Evolutionary conservation across 37 sponge, comb jelly and placozoan genomes (phyloP).

Genomic region (Cliona cf. orientalis): DNA sequence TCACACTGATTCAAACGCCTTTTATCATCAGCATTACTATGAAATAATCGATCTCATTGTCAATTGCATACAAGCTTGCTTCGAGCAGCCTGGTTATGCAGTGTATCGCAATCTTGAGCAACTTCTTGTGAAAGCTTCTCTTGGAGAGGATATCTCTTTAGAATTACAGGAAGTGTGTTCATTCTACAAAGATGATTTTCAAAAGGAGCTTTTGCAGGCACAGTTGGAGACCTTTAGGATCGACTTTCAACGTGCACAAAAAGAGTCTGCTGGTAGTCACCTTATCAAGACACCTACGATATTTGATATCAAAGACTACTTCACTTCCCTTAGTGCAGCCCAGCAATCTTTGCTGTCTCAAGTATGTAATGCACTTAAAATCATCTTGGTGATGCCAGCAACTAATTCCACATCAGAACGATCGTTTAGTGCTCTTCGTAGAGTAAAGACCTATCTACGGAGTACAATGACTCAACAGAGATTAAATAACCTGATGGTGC

Average conservation of each 20-base stretch:
- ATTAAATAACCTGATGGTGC: slow-evolving; percentile 73
- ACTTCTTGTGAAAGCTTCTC: slow-evolving; percentile 56
- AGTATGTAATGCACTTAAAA: slow-evolving; percentile 64
- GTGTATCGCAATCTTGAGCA: slow-evolving; percentile 63
- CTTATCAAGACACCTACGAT: slow-evolving; percentile 38
- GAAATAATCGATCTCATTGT: slow-evolving; percentile 69
- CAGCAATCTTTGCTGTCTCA: slow-evolving; percentile 15
- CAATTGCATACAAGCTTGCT: slow-evolving; percentile 47
- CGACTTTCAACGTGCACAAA: slow-evolving; percentile 25
- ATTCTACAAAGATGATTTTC: slow-evolving; percentile 52
- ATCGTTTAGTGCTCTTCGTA: slow-evolving; percentile 81
- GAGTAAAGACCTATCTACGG: slow-evolving; percentile 71
- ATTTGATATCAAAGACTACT: slow-evolving; percentile 37
- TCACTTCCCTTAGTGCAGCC: slow-evolving; percentile 39
- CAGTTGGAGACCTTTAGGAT: slow-evolving; percentile 44
- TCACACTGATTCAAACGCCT: slow-evolving; percentile 29
- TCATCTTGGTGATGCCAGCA: slow-evolving; percentile 71
- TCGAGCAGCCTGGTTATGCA: slow-evolving; percentile 64
- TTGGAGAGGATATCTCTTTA: slow-evolving; percentile 21
- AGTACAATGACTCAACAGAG: slow-evolving; percentile 76
- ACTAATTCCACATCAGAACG: slow-evolving; percentile 76
- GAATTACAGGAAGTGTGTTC: slow-evolving; percentile 42
- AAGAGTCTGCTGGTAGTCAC: slow-evolving; percentile 12
- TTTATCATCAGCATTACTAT: slow-evolving; percentile 49
- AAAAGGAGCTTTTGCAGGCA: slow-evolving; percentile 46